These are phyloP conservation scores for Drosophila prolongata DNA, from an alignment of 2,888 invertebrate genomes.

Conservation along the genomic window DNA sequence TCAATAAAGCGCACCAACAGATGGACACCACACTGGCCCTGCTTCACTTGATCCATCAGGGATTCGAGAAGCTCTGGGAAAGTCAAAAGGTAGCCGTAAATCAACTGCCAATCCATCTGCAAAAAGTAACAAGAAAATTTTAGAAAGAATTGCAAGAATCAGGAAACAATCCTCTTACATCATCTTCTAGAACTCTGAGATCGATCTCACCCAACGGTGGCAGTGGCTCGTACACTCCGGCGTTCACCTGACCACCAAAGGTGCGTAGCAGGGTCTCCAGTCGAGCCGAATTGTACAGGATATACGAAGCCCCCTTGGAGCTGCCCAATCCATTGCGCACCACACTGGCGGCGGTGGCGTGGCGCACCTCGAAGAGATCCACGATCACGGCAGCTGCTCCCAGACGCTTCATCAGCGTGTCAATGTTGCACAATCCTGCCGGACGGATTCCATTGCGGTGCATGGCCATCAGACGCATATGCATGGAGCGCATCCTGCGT, in stretches of 20 bases:
- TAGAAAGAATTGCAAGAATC: neutral
- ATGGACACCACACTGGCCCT: constrained; percentile 87
- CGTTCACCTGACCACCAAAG: constrained; percentile 86
- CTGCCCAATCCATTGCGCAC: constrained; percentile 81
- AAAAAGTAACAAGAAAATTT: neutral
- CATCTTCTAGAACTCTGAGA: constrained; percentile 87
- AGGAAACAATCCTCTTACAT: constrained; percentile 85
- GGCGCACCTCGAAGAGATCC: constrained; percentile 89
- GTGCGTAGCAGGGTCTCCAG: constrained; percentile 88
- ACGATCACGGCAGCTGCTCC: constrained; percentile 88
- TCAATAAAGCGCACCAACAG: constrained; percentile 88
- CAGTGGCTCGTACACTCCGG: constrained; percentile 87
- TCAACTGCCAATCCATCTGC: constrained; percentile 91
- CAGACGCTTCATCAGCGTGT: constrained; percentile 86
- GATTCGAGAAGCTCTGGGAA: constrained; percentile 87
- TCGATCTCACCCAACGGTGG: constrained; percentile 87
- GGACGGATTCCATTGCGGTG: constrained; percentile 88
- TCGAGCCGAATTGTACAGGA: constrained; percentile 92
- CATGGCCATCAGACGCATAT: constrained; percentile 88
- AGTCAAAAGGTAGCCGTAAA: constrained; percentile 88
- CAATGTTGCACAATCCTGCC: constrained; percentile 66
- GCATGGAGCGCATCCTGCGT: constrained; percentile 86
- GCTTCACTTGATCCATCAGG: constrained; percentile 85
- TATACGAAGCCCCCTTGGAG: constrained; percentile 87
- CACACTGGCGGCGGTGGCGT: constrained; percentile 86